Percentiles rank a stretch among this genome's conserved stretches.
phyloP scores from a whole-genome alignment of 2,888 invertebrate species.

The Cyclophora punctaria region DNA sequence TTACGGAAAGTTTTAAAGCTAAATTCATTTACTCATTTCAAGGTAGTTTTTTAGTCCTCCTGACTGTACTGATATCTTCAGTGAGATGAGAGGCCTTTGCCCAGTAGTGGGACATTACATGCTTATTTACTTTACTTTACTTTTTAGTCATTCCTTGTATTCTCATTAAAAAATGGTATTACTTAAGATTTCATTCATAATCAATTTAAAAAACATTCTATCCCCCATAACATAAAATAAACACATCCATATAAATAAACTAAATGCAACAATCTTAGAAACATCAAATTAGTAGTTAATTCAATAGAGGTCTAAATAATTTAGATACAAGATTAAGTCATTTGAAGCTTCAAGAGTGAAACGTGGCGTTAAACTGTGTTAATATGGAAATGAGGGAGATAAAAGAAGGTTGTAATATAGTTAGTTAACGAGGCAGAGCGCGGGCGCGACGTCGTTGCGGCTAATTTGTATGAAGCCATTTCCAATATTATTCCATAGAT shows the following conservation, averaged over 20 bases:
- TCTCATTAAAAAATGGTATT: too few species aligned
- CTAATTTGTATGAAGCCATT: conserved; percentile 22
- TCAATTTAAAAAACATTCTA: too few species aligned
- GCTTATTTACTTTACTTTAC: too few species aligned
- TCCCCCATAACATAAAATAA: too few species aligned
- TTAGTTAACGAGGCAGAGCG: conserved; percentile 38
- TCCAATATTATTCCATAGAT: conserved; percentile 7
- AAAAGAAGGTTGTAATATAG: conserved; percentile 54
- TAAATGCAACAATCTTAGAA: conserved; percentile 1
- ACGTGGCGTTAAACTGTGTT: conserved; percentile 41
- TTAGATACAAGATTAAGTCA: conserved; percentile 47
- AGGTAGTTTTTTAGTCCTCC: too few species aligned
- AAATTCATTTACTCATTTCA: too few species aligned
- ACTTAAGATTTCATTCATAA: too few species aligned
- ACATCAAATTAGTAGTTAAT: conserved; percentile 13
- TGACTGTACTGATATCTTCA: too few species aligned
- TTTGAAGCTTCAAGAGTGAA: conserved; percentile 45
- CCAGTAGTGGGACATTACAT: too few species aligned
- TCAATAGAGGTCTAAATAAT: conserved; percentile 31
- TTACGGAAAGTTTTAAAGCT: too few species aligned
- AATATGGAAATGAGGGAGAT: conserved; percentile 54
- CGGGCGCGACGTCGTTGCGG: conserved; percentile 19
- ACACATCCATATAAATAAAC: conserved; percentile 1
- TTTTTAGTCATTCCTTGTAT: too few species aligned
- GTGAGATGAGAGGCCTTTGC: too few species aligned